These are phyloP conservation scores for Sebastes trivittatus DNA, from an alignment of 2,797 vertebrate genomes.

Conservation along the genomic window DNA sequence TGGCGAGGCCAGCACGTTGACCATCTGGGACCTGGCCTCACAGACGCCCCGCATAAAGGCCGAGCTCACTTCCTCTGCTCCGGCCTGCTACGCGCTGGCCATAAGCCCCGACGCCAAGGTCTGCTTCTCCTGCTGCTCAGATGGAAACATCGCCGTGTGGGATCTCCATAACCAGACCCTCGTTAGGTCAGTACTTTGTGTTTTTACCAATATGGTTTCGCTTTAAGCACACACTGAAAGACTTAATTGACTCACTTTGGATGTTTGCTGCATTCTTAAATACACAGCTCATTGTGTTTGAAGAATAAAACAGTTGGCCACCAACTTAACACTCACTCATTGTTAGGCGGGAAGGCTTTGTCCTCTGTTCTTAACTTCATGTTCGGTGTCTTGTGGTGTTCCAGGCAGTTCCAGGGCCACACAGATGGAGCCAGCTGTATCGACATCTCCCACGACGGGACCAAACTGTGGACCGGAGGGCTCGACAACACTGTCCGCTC, in stretches of 20 bases:
- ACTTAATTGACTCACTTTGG: not conserved
- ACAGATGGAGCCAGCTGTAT: conserved; percentile 98
- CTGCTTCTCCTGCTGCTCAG: conserved; percentile 97
- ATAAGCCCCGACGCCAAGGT: conserved; percentile 98
- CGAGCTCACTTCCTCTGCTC: conserved; percentile 94
- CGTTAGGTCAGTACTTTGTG: conserved; percentile 84
- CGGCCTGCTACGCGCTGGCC: conserved; percentile 94
- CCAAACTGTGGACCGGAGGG: conserved; percentile 97
- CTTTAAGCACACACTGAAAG: not conserved
- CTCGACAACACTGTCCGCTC: conserved; percentile 97
- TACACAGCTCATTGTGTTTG: not conserved
- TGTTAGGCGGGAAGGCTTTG: not conserved
- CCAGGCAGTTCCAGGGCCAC: conserved; percentile 96
- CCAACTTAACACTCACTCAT: not conserved
- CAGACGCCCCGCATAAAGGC: conserved; percentile 96
- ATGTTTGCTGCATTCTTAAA: not conserved
- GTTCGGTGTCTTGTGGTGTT: not conserved
- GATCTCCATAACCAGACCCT: conserved; percentile 97
- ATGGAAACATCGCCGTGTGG: conserved; percentile 97
- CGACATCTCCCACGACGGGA: conserved; percentile 97
- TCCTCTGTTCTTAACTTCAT: not conserved
- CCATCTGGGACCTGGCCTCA: conserved; percentile 97
- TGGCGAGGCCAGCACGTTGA: conserved; percentile 94
- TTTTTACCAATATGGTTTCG: not conserved
- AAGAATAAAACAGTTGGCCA: not conserved